Base-by-base conservation (phyloP, 1,140 invertebrate genomes). In the Colletes latitarsis region DNA sequence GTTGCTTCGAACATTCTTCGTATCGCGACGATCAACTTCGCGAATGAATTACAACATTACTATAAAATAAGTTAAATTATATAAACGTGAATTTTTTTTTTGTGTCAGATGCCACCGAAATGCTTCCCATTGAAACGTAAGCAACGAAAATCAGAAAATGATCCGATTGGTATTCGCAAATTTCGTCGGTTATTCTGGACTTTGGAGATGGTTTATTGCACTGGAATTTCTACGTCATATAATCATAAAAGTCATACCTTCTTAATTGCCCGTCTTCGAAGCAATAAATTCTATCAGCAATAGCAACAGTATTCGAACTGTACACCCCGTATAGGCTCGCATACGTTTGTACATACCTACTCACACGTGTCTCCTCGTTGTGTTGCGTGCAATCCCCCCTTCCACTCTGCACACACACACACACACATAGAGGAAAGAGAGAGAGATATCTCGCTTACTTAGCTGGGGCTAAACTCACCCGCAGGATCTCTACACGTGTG, bases 321-420 rank as follows among this genome's bases (percentile, higher is more conserved):
- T 6, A 81, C 85, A 86, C 85, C 84, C 81, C 63, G 39, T 87
- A 87, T 86, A 87, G 66, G 39, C 73, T 55, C 52, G 67, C 58
- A 71, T 66, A 78, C 67, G 63, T 83, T 74, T 6, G 57, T 75
- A 63, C 63, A 76, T 66, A 79, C 53, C 68, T 72, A 82, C 77
- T 46, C 67, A 74, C 39, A 15, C 75, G 72, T 78, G 68, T 85
- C 10, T 68, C 70, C 6, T 57, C 4, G 46, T 5, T 21, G 41
- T 79, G 49, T 79, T 41, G 66, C 52, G 49, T 46, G 55, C 30
- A 43, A 78, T 46, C 52, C 63, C 46, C 71, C 41, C 72, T 30
- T 1, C 2, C 30, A 2, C 30, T 30, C 49, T 14, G 53, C 71
- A 12, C 39, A 55, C 62, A 58, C 49, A 85, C 17, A 60, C 12